Conservation (phyloP, 2,888 invertebrate species). For the Drosophila algonquin region DNA sequence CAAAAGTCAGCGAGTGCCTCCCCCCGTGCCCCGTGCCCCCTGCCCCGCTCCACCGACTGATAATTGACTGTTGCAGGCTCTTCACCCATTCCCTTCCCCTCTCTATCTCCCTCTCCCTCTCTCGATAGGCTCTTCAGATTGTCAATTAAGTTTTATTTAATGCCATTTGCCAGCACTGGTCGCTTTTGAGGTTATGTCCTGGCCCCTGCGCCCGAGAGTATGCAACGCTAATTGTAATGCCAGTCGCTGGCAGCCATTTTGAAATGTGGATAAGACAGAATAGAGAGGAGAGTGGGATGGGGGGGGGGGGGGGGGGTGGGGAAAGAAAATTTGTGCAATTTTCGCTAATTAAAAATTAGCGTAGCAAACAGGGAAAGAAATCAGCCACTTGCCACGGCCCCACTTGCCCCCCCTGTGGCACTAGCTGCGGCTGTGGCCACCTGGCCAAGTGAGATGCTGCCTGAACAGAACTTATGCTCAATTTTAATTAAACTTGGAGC, state of each 20-base stretch:
- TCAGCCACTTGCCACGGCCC: slow-evolving; percentile 10
- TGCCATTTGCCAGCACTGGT: slow-evolving; percentile 65
- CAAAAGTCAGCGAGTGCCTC: slow-evolving; percentile 56
- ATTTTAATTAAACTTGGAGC: slow-evolving; percentile 75
- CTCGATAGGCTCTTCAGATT: slow-evolving; percentile 68
- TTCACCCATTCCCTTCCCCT: no score
- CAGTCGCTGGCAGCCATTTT: slow-evolving; percentile 67
- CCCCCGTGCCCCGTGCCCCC: no score
- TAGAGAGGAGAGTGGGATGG: no score
- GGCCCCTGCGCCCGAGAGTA: slow-evolving; percentile 56
- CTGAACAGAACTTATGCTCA: slow-evolving; percentile 52
- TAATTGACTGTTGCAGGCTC: slow-evolving; percentile 71
- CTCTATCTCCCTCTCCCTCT: slow-evolving; percentile 28
- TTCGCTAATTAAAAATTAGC: slow-evolving; percentile 78
- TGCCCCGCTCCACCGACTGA: no score
- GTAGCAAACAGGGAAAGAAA: slow-evolving; percentile 50
- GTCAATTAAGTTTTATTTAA: slow-evolving; percentile 81
- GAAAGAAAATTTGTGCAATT: slow-evolving; percentile 70
- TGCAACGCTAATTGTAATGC: slow-evolving; percentile 76
- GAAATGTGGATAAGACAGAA: slow-evolving; percentile 39
- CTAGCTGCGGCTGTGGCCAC: not conserved
- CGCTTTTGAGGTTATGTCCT: slow-evolving; percentile 66
- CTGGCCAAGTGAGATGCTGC: slow-evolving; percentile 9
- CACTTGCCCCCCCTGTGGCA: slow-evolving; percentile 25
- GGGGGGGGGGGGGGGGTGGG: no score